Evolutionary conservation across 2,113 vertebrate species (phyloP).

Genomic region (Salminus brasiliensis): DNA sequence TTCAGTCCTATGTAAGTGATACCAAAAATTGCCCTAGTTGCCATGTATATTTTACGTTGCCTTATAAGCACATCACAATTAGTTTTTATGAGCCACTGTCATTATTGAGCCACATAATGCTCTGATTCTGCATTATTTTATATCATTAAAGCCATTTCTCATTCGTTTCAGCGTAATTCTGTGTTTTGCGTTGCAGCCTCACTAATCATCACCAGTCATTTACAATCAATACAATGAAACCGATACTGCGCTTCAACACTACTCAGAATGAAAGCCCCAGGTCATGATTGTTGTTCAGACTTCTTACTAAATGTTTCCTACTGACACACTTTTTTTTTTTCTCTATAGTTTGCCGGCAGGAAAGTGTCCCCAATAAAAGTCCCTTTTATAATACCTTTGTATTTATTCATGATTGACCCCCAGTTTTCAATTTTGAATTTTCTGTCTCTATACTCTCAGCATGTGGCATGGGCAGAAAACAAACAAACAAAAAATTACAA

Average conservation of each 20-base stretch:
- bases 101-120: neutral
- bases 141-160: neutral
- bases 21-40: neutral
- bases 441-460: conserved; percentile 28
- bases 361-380: neutral
- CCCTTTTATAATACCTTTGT: conserved; percentile 27
- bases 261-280: neutral
- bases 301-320: neutral
- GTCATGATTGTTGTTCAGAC: too few species aligned
- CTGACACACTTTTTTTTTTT: neutral
- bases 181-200: too few species aligned
- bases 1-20: neutral
- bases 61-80: neutral
- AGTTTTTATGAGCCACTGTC: neutral
- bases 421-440: neutral
- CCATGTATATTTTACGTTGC: neutral
- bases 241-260: too few species aligned
- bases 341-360: neutral
- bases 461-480: conserved; percentile 40
- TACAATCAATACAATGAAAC: too few species aligned
- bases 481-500: neutral
- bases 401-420: conserved; percentile 16
- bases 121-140: conserved; percentile 15
- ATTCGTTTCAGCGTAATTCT: too few species aligned
- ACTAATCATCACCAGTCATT: too few species aligned